Conservation (phyloP, 2,888 invertebrate genomes). For the Noctua fimbriata region DNA sequence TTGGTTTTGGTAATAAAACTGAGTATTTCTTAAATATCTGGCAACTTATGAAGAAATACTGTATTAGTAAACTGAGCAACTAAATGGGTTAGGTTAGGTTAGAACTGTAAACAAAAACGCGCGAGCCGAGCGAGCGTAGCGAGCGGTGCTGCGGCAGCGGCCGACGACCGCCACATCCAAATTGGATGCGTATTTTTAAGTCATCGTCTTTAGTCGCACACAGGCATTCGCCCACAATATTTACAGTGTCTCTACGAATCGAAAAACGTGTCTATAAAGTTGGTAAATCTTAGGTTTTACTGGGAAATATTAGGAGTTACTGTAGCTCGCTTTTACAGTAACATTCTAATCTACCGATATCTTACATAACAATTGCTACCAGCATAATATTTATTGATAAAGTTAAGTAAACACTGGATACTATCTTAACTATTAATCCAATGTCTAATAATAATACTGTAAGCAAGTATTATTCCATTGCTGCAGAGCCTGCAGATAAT, state of each 20-base stretch:
- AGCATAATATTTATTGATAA: slow-evolving; percentile 29
- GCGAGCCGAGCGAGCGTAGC: too few relatives aligned
- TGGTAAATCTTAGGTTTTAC: not conserved
- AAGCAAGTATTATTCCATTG: slow-evolving; percentile 26
- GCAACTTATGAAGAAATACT: too few relatives aligned
- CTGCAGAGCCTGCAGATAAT: not conserved
- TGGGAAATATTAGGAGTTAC: not conserved
- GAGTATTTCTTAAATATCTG: too few relatives aligned
- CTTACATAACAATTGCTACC: slow-evolving; percentile 22
- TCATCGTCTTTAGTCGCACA: not conserved
- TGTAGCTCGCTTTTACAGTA: not conserved
- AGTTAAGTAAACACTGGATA: slow-evolving; percentile 25
- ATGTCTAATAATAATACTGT: slow-evolving; percentile 19
- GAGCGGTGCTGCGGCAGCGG: not conserved
- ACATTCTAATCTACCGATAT: slow-evolving; percentile 8
- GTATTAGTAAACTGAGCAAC: too few relatives aligned
- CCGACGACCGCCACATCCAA: not conserved
- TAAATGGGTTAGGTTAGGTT: not conserved
- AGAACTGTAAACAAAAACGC: too few relatives aligned
- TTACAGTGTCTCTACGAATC: too few relatives aligned
- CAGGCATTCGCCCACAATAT: too few relatives aligned
- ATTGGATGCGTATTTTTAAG: not conserved
- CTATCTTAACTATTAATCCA: slow-evolving; percentile 39
- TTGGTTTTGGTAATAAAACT: too few relatives aligned
- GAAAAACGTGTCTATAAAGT: too few relatives aligned